Percentiles rank a stretch among this genome's conserved stretches.
phyloP scores from a whole-genome alignment of 2,797 vertebrate genomes.

The Melanotaenia boesemani region DNA sequence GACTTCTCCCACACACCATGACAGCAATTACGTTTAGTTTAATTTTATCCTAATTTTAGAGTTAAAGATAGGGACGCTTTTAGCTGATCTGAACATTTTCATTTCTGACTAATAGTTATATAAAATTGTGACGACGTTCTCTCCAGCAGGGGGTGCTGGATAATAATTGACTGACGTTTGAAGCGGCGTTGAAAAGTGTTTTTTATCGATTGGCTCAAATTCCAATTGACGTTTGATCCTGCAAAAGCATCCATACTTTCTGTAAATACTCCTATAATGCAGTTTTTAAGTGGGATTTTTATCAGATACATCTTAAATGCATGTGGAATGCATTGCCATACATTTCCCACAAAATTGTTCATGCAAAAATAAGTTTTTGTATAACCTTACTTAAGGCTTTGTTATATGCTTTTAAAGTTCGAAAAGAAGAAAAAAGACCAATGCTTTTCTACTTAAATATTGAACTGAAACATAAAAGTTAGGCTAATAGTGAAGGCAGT shows the following conservation, averaged over 20 bases:
- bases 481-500: not conserved
- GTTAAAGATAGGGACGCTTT: not conserved
- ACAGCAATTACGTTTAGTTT: not conserved
- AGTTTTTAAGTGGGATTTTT: not conserved
- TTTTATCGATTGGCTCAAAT: not conserved
- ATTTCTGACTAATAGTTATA: too few species aligned
- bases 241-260: not conserved
- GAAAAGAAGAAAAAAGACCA: too few species aligned
- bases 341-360: not conserved
- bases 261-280: not conserved
- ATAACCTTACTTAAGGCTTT: not conserved
- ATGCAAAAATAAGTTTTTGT: too few species aligned
- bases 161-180: not conserved
- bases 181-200: not conserved
- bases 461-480: not conserved
- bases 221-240: not conserved
- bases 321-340: not conserved
- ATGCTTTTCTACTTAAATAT: not conserved
- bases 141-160: slow-evolving; percentile 36
- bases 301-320: not conserved
- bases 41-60: not conserved
- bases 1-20: not conserved
- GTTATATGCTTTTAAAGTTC: too few species aligned
- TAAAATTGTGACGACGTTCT: not conserved
- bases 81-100: not conserved